Evolutionary conservation across 1,140 invertebrate genomes (phyloP).

Genomic region (Mactra quadrangularis): DNA sequence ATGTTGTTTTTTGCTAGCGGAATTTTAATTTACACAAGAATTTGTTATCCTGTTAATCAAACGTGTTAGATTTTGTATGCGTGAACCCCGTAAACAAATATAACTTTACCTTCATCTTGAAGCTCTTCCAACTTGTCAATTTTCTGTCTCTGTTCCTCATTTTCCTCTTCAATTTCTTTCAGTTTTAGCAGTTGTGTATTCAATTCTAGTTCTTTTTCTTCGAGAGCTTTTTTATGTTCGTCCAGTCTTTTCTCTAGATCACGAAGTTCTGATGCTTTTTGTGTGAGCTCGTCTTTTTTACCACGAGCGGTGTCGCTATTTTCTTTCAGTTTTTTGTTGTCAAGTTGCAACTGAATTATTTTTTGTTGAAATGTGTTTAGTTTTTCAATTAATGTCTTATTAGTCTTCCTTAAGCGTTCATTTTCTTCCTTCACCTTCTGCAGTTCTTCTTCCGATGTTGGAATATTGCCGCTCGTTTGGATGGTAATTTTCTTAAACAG

Average conservation of each 20-base stretch:
- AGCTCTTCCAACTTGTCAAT: conserved; percentile 67
- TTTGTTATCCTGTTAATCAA: too few species aligned
- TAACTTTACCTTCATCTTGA: conserved; percentile 69
- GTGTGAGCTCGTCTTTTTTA: conserved; percentile 62
- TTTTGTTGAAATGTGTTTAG: conserved; percentile 72
- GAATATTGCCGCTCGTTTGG: conserved; percentile 43
- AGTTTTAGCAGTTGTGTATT: conserved; percentile 69
- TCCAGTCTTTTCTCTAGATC: conserved; percentile 67
- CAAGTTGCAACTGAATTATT: conserved; percentile 69
- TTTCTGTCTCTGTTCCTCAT: conserved; percentile 63
- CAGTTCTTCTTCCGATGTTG: conserved; percentile 61
- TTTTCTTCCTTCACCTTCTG: conserved; percentile 69
- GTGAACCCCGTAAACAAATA: too few species aligned
- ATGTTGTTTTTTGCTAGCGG: too few species aligned
- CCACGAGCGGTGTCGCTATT: conserved; percentile 63
- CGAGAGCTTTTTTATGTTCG: conserved; percentile 67
- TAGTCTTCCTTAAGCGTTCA: conserved; percentile 70
- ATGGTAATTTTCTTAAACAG: conserved; percentile 59
- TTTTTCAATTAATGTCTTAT: conserved; percentile 70
- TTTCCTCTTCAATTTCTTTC: conserved; percentile 70
- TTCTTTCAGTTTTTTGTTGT: conserved; percentile 69
- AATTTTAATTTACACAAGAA: too few species aligned
- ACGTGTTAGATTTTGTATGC: too few species aligned
- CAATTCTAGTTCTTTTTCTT: conserved; percentile 69
- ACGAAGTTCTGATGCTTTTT: conserved; percentile 65